These are phyloP conservation scores for Stegana nigrithorax DNA, from an alignment of 2,888 invertebrate species.

Conservation along the genomic window DNA sequence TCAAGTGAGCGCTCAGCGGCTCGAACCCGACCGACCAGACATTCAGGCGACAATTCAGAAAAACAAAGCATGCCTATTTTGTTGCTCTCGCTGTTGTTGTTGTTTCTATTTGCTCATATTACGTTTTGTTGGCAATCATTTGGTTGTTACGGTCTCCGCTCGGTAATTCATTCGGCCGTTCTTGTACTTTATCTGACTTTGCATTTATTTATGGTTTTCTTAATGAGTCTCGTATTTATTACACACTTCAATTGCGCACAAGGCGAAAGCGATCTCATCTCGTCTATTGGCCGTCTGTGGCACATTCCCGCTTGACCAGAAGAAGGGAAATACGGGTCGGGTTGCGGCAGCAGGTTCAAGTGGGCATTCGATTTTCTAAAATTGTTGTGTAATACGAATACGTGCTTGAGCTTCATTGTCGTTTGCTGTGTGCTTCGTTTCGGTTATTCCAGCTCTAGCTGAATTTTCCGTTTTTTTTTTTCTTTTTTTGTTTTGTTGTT, in stretches of 20 bases:
- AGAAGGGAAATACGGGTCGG: slow-evolving; percentile 54
- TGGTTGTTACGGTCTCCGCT: too few relatives aligned
- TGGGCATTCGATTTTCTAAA: too few relatives aligned
- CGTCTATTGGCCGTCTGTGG: background rate
- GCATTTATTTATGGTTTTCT: slow-evolving; percentile 62
- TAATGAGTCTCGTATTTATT: slow-evolving; percentile 60
- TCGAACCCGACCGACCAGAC: slow-evolving; percentile 40
- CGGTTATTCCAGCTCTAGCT: too few relatives aligned
- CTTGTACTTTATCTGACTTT: slow-evolving; percentile 40
- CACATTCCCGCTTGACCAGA: slow-evolving; percentile 1
- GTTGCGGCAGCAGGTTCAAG: too few relatives aligned
- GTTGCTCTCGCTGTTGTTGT: background rate
- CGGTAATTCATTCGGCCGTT: background rate
- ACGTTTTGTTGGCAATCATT: slow-evolving; percentile 28
- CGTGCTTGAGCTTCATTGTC: slow-evolving; percentile 47
- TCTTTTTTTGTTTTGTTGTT: too few relatives aligned
- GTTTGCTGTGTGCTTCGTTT: too few relatives aligned
- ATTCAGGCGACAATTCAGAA: slow-evolving; percentile 44
- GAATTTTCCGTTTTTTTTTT: too few relatives aligned
- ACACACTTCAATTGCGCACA: slow-evolving; percentile 35
- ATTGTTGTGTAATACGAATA: slow-evolving; percentile 53
- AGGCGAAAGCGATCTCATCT: slow-evolving; percentile 8
- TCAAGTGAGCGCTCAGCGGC: too few relatives aligned
- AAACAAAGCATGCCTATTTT: background rate
- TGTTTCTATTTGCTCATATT: slow-evolving; percentile 49